Base-by-base conservation (phyloP, 2,888 invertebrate species). In the Bibio marci region DNA sequence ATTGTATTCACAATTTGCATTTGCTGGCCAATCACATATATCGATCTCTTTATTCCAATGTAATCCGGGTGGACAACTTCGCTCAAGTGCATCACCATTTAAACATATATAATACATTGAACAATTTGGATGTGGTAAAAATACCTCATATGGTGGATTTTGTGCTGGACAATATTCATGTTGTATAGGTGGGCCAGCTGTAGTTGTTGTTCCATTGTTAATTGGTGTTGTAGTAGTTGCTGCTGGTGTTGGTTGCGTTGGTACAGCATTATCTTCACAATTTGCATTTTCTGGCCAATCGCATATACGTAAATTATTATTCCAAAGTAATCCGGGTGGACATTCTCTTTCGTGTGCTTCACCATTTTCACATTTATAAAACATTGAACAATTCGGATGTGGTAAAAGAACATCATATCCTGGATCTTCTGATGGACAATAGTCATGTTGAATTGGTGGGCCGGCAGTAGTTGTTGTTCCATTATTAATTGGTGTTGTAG, bases 11-110 rank as follows among this genome's bases (percentile, higher is more conserved):
- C 28, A 28, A 8, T 28, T 5, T n/a, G 28, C 28, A 4, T n/a
- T n/a, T 26, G 30, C 35, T n/a, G 42, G 42, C n/a, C 33, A 30
- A 28, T 42, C 42, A 31, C 42, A 42, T 8, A 25, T 19, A 13
- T 40, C 25, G 14, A 36, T 25, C 25, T 30, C 14, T 14, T 30
- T 30, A 30, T 40, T 42, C 30, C 42, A 44, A 15, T 28, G 28
- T 28, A 28, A 28, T 4, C 11, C 13, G 11, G 28, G 11, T 28
- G 28, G 28, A 12, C 28, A 28, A 8, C 4, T 12, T 3, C 30
- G n/a, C 3, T 15, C 27, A 30, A 32, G 17, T 14, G 36, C 14
- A 3, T 27, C 11, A 5, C 40, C 40, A 17, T 26, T 13, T 22
- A 19, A 14, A 25, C 40, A 40, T 26, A 36, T 35, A 30, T 40